A percentile compares a stretch with the other conserved stretches of the same genome.
These are phyloP conservation scores for Cyprinodon brontotheroides DNA, from an alignment of 2,113 vertebrate genomes.

Conservation along the genomic window DNA sequence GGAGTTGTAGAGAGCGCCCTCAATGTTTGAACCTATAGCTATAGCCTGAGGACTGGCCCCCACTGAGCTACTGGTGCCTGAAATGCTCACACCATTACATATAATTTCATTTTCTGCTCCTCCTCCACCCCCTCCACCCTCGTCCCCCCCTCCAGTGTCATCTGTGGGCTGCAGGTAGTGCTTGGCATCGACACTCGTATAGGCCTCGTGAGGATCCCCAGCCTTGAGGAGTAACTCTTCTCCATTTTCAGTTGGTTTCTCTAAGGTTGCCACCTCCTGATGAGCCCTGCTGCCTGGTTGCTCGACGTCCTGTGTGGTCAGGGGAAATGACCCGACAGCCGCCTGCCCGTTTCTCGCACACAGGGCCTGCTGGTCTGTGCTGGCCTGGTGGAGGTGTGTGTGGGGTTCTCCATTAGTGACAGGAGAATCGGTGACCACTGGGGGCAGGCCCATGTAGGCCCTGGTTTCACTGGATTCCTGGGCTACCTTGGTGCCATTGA, in stretches of 20 bases:
- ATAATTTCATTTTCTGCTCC: conserved; percentile 65
- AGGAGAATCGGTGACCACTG: conserved; percentile 87
- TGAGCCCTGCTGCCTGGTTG: conserved; percentile 73
- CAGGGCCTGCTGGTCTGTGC: conserved; percentile 79
- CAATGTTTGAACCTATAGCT: conserved; percentile 80
- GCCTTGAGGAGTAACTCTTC: conserved; percentile 86
- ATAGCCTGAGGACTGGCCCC: conserved; percentile 71
- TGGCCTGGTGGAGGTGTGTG: conserved; percentile 69
- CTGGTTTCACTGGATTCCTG: conserved; percentile 70
- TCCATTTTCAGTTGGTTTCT: conserved; percentile 79
- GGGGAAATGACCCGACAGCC: conserved; percentile 63
- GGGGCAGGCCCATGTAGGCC: conserved; percentile 70
- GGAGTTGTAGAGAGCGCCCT: conserved; percentile 88
- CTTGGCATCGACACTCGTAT: conserved; percentile 80
- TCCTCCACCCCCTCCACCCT: conserved; percentile 35
- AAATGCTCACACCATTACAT: conserved; percentile 80
- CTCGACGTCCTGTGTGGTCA: conserved; percentile 58
- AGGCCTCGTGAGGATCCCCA: conserved; percentile 86
- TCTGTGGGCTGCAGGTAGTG: conserved; percentile 88
- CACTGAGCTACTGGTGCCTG: conserved; percentile 59
- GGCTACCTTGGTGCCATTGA: conserved; percentile 56
- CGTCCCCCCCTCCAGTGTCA: conserved; percentile 59
- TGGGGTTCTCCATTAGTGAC: conserved; percentile 72
- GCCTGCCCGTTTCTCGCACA: conserved; percentile 83
- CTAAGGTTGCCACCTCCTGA: conserved; percentile 63